phyloP scores from a whole-genome alignment of 2,888 invertebrate species.

The Leptinotarsa rubiginosa region DNA sequence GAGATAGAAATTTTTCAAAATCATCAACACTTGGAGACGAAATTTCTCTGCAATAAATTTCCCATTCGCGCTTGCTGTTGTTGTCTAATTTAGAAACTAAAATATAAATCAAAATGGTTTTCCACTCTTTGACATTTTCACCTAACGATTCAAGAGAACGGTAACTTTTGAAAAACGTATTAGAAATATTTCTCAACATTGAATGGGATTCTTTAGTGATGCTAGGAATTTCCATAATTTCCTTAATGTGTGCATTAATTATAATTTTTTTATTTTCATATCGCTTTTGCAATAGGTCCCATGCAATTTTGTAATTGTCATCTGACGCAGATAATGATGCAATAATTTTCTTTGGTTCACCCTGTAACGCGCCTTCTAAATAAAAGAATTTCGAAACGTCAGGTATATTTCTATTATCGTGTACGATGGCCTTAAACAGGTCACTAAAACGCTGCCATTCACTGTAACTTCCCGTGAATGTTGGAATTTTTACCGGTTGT shows the following conservation, averaged over 20 bases:
- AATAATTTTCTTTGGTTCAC: conserved; percentile 24
- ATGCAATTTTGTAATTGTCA: conserved; percentile 18
- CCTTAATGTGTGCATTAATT: conserved; percentile 22
- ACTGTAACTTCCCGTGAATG: conserved; percentile 26
- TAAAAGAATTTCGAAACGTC: conserved; percentile 32
- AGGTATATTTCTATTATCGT: conserved; percentile 21
- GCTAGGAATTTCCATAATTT: conserved; percentile 17
- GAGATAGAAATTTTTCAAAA: conserved; percentile 15
- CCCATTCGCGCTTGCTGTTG: conserved; percentile 14
- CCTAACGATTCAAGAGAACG: conserved; percentile 17
- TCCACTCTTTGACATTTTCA: conserved; percentile 17
- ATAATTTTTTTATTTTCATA: conserved; percentile 24
- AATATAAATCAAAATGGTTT: conserved; percentile 16
- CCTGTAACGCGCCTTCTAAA: conserved; percentile 28
- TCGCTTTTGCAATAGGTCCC: conserved; percentile 19
- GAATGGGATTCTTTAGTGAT: conserved; percentile 20
- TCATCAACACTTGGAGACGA: neutral
- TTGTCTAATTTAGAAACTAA: conserved; percentile 7
- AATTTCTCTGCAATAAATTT: neutral
- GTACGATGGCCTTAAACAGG: conserved; percentile 26
- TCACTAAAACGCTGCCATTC: conserved; percentile 30
- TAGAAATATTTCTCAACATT: conserved; percentile 14
- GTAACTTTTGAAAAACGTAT: conserved; percentile 19
- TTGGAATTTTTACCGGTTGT: conserved; percentile 16
- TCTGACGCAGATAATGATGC: conserved; percentile 20